A percentile compares a stretch with the other conserved stretches of the same genome.
These are phyloP conservation scores for Phaetusa simplex DNA, from an alignment of 2,113 vertebrate species.

Conservation along the genomic window DNA sequence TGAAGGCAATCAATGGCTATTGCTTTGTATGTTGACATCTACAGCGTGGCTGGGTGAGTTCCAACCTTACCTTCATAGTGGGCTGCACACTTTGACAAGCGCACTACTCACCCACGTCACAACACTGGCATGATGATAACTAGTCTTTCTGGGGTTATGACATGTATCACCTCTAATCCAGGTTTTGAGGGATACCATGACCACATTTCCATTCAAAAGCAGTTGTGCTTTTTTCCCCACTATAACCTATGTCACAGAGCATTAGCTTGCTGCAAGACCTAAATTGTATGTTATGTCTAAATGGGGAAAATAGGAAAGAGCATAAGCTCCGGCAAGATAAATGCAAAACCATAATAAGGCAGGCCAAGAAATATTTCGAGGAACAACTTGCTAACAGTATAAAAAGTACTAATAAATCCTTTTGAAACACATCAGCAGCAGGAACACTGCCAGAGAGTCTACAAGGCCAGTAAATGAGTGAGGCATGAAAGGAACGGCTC, in stretches of 20 bases:
- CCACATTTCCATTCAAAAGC: not conserved
- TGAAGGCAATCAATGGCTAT: not conserved
- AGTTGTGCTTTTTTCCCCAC: not conserved
- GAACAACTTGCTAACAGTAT: constrained; percentile 10
- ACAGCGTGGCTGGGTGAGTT: not conserved
- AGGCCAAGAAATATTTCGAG: not conserved
- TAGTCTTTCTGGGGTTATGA: not conserved
- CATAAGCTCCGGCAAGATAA: not conserved
- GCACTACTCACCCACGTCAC: not conserved
- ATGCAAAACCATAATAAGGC: not conserved
- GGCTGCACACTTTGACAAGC: not conserved
- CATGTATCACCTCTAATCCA: not conserved
- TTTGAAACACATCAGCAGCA: not conserved
- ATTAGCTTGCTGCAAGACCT: not conserved
- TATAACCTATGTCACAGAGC: not conserved
- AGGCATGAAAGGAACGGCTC: not conserved
- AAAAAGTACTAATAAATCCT: constrained; percentile 18
- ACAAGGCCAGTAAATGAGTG: not conserved
- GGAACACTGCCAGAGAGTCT: constrained; percentile 11
- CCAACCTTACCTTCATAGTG: not conserved
- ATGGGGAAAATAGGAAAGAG: not conserved
- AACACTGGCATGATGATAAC: not conserved
- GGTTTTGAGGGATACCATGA: not conserved
- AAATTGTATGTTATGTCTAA: not conserved
- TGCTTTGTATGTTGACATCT: not conserved